These are phyloP conservation scores for Natrix natrix DNA, from an alignment of 2,797 vertebrate genomes.

Conservation along the genomic window DNA sequence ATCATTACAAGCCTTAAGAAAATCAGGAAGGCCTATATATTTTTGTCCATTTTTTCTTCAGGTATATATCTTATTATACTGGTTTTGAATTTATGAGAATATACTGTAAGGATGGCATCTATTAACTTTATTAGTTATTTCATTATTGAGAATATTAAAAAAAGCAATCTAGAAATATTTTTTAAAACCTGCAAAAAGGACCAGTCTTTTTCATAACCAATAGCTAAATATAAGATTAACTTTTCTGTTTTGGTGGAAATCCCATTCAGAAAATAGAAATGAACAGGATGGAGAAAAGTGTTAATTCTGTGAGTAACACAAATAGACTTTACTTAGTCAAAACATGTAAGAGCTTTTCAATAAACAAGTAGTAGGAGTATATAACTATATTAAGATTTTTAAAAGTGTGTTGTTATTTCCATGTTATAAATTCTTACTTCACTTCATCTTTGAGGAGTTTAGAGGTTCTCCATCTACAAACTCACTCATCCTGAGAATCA, in stretches of 20 bases:
- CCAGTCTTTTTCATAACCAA: background rate
- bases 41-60: background rate
- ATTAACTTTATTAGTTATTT: background rate
- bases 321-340: background rate
- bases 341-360: too few species aligned
- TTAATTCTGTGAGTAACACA: background rate
- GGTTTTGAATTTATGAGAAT: background rate
- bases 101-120: background rate
- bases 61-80: background rate
- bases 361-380: background rate
- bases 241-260: background rate
- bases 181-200: background rate
- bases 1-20: background rate
- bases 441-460: background rate
- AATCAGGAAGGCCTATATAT: background rate
- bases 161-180: background rate
- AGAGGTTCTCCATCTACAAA: background rate
- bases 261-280: background rate
- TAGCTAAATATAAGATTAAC: background rate
- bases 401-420: background rate
- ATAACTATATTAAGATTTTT: background rate
- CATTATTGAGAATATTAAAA: background rate
- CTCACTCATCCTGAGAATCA: background rate
- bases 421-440: background rate
- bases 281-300: background rate